Conservation (phyloP, 1,140 invertebrate genomes). For the Meloidogyne exigua region DNA sequence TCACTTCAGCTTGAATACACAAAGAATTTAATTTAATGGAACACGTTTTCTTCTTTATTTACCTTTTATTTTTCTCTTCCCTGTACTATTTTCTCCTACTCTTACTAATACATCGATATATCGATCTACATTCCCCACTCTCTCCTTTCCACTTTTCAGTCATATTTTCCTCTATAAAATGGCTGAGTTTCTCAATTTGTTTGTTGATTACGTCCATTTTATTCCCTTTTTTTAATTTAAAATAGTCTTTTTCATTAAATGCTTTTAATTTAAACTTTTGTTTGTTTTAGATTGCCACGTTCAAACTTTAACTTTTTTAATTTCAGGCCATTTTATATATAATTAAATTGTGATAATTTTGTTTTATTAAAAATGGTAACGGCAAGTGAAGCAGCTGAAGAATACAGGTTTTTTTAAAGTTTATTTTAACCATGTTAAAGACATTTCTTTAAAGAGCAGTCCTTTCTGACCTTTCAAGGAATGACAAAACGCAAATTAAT, state of each 20-base stretch:
- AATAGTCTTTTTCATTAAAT: not conserved
- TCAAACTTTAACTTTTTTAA: not conserved
- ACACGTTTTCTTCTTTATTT: not conserved
- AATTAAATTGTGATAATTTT: not conserved
- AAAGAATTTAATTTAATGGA: no score
- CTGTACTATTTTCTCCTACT: not conserved
- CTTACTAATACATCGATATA: slow-evolving; percentile 8
- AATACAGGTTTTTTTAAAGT: slow-evolving; percentile 33
- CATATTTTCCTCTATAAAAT: not conserved
- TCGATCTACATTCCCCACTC: not conserved
- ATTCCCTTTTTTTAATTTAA: not conserved
- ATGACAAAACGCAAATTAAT: slow-evolving; percentile 93
- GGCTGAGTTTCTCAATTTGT: not conserved
- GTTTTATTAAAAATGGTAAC: slow-evolving; percentile 21
- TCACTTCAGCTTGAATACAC: no score
- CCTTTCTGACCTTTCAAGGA: slow-evolving; percentile 80
- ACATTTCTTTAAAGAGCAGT: slow-evolving; percentile 34
- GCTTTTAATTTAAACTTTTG: no score
- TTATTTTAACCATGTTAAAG: not conserved
- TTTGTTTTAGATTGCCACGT: not conserved
- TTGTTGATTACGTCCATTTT: no score
- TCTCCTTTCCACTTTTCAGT: not conserved
- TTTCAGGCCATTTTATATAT: not conserved
- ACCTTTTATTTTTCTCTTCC: not conserved
- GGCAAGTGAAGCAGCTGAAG: slow-evolving; percentile 34